Percentiles rank a stretch among this genome's conserved stretches.
Evolutionary conservation across 2,888 invertebrate genomes (phyloP).

Genomic region (Brenthis daphne): DNA sequence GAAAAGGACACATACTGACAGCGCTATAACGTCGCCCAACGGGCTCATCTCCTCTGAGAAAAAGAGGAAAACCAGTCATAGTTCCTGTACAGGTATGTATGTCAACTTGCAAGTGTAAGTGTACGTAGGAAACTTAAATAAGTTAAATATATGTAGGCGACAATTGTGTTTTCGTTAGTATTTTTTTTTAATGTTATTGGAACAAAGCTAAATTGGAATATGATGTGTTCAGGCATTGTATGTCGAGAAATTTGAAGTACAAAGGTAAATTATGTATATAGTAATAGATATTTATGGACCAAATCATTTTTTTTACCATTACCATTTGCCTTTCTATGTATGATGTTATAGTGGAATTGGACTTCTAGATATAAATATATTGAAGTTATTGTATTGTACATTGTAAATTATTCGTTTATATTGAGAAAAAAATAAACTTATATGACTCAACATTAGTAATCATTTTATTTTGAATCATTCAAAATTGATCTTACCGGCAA

Average conservation of each 20-base stretch:
- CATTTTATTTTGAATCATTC: conserved; percentile 38
- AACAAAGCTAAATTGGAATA: conserved; percentile 1
- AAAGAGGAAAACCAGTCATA: conserved; percentile 84
- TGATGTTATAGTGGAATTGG: conserved; percentile 23
- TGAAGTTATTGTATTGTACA: conserved; percentile 27
- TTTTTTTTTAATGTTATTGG: no score
- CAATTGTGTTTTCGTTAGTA: no score
- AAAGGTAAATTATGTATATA: conserved; percentile 27
- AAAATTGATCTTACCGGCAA: conserved; percentile 12
- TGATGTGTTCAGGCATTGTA: conserved; percentile 20
- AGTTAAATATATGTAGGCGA: no score
- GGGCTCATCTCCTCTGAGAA: conserved; percentile 84
- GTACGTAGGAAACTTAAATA: not conserved
- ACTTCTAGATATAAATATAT: conserved; percentile 27
- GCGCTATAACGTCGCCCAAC: conserved; percentile 78
- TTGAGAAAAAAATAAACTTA: conserved; percentile 35
- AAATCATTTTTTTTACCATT: conserved; percentile 28
- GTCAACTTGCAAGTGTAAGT: conserved; percentile 40
- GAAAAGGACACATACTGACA: conserved; percentile 75
- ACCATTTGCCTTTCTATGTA: conserved; percentile 28
- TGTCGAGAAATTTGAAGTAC: conserved; percentile 16
- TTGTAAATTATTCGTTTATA: conserved; percentile 34
- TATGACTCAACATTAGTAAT: conserved; percentile 37
- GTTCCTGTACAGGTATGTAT: conserved; percentile 77
- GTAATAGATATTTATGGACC: conserved; percentile 29